These are phyloP conservation scores for Oostethus manadensis DNA, from an alignment of 2,113 vertebrate species.

Conservation along the genomic window DNA sequence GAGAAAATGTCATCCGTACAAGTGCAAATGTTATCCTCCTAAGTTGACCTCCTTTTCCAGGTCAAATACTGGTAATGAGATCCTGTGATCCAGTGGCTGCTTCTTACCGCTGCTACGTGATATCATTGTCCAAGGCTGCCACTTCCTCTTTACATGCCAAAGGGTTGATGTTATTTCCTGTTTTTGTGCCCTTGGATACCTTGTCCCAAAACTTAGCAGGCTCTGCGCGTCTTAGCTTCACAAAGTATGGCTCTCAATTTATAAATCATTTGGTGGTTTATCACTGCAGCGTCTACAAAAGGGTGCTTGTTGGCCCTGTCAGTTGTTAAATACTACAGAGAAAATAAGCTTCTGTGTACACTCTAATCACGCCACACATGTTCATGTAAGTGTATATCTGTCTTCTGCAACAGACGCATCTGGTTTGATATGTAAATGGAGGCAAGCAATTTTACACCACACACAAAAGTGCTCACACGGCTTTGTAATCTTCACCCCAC, in stretches of 20 bases:
- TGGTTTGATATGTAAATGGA: conserved; percentile 50
- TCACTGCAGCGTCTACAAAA: not conserved
- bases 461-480: too few species aligned
- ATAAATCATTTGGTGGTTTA: not conserved
- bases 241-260: not conserved
- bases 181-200: conserved; percentile 27
- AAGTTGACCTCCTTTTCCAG: not conserved
- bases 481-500: not conserved
- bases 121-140: conserved; percentile 22
- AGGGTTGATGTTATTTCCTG: conserved; percentile 60
- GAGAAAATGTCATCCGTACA: conserved; percentile 11
- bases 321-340: not conserved
- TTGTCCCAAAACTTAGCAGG: conserved; percentile 10
- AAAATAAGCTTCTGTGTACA: conserved; percentile 21
- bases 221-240: not conserved
- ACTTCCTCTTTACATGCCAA: conserved; percentile 54
- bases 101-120: conserved; percentile 6
- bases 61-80: conserved; percentile 12
- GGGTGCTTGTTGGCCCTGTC: not conserved
- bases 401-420: conserved; percentile 57
- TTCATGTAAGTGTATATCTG: conserved; percentile 49
- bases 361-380: conserved; percentile 47
- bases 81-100: not conserved
- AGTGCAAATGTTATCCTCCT: not conserved
- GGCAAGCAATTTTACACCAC: not conserved